Percentiles rank a stretch among this genome's conserved stretches.
These are phyloP conservation scores for Bombyx huttoni DNA, from an alignment of 2,888 invertebrate genomes.

Conservation along the genomic window DNA sequence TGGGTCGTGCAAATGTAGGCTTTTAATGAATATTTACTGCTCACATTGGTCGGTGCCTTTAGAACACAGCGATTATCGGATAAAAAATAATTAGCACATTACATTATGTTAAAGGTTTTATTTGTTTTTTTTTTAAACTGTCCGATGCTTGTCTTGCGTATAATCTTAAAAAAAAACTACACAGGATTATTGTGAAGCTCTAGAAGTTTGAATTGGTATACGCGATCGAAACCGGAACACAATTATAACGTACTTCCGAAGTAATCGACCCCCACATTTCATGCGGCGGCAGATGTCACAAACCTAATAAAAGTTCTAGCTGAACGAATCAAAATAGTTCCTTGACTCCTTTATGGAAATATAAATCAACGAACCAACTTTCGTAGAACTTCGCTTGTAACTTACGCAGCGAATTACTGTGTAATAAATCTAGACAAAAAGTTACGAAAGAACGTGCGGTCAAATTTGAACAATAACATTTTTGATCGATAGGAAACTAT, in stretches of 20 bases:
- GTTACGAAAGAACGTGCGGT: too few relatives aligned
- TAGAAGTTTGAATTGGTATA: too few relatives aligned
- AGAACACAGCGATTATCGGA: constrained; percentile 9
- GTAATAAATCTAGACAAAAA: too few relatives aligned
- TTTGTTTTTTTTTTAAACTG: constrained; percentile 9
- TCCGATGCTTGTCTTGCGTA: too few relatives aligned
- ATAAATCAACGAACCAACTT: neutral
- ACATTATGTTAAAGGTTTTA: constrained; percentile 15
- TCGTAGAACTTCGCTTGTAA: neutral
- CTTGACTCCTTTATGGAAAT: neutral
- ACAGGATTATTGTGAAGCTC: too few relatives aligned
- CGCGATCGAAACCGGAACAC: neutral
- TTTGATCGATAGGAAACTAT: too few relatives aligned
- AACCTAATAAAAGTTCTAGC: constrained; percentile 39
- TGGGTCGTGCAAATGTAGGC: constrained; percentile 20
- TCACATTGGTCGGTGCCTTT: constrained; percentile 23
- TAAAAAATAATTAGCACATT: constrained; percentile 26
- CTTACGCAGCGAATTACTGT: too few relatives aligned
- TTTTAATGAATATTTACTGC: constrained; percentile 43
- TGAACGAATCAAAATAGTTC: constrained; percentile 17
- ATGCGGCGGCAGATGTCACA: constrained; percentile 33
- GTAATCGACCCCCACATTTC: neutral
- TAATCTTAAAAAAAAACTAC: neutral
- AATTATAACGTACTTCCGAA: neutral
- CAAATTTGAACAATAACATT: too few relatives aligned